Conservation (phyloP, 23 tunicate species). For the Phallusia fumigata region DNA sequence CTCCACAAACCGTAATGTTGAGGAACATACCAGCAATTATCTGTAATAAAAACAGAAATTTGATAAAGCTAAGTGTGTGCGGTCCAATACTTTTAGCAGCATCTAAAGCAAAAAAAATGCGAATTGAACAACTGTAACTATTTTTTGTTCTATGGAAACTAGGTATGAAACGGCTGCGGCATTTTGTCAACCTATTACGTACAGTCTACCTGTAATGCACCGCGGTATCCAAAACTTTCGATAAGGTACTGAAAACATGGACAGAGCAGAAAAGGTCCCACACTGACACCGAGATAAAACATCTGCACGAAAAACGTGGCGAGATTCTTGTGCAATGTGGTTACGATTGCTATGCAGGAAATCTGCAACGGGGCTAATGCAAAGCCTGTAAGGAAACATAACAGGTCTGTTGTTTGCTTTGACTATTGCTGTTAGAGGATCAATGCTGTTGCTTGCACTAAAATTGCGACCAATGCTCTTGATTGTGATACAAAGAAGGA, state of each 20-base stretch:
- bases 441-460: no score
- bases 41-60: not conserved
- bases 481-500: no score
- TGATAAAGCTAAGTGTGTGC: no score
- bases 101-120: no score
- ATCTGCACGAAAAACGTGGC: not conserved
- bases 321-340: not conserved
- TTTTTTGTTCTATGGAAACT: no score
- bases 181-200: no score
- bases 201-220: not conserved
- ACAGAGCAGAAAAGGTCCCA: not conserved
- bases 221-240: not conserved
- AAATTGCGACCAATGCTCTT: no score
- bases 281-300: not conserved
- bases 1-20: not conserved
- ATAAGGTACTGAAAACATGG: not conserved
- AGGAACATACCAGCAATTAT: not conserved
- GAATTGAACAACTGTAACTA: no score
- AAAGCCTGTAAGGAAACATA: not conserved
- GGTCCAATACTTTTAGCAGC: no score
- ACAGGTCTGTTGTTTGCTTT: no score
- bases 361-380: not conserved
- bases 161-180: no score
- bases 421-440: no score
- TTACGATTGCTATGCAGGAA: not conserved